phyloP scores from a whole-genome alignment of 2,888 invertebrate species.

The Polyommatus iphigenia region DNA sequence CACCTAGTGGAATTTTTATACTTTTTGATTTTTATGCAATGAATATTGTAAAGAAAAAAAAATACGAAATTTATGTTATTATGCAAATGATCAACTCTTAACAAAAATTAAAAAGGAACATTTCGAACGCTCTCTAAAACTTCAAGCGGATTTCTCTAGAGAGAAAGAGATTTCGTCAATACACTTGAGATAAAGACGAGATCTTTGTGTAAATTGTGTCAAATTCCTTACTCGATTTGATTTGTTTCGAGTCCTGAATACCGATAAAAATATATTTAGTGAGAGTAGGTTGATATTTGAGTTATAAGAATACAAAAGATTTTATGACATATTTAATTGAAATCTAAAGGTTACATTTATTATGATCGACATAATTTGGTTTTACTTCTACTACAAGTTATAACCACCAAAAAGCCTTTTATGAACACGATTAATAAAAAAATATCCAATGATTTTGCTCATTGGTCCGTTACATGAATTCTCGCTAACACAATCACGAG shows the following conservation, averaged over 20 bases:
- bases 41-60: too few relatives aligned
- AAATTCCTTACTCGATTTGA: background rate
- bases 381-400: background rate
- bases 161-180: constrained; percentile 6
- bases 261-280: too few relatives aligned
- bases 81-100: too few relatives aligned
- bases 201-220: constrained; percentile 7
- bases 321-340: too few relatives aligned
- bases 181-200: constrained; percentile 12
- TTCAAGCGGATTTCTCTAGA: background rate
- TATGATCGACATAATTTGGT: too few relatives aligned
- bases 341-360: too few relatives aligned
- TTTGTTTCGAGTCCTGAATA: too few relatives aligned
- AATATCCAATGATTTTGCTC: background rate
- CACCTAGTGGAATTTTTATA: background rate
- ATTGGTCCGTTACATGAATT: background rate
- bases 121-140: background rate
- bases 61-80: too few relatives aligned
- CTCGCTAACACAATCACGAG: background rate
- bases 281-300: too few relatives aligned
- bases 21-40: background rate
- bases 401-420: background rate
- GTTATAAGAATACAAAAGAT: too few relatives aligned
- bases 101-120: background rate
- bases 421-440: background rate